Base-by-base conservation (phyloP, 2,113 vertebrate genomes). In the Pelobates fuscus region DNA sequence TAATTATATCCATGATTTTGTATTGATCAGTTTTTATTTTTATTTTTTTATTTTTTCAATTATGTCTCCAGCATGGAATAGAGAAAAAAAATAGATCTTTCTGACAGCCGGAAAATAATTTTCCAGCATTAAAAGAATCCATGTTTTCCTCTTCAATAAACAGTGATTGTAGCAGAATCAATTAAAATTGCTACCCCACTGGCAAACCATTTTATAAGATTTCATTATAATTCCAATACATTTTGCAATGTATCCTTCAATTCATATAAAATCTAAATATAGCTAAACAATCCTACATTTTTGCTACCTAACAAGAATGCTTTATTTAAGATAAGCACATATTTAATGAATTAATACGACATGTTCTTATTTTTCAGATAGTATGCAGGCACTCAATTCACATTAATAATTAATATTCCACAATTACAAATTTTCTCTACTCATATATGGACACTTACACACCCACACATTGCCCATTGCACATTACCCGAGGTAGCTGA, bases 91-190 rank as follows among this genome's bases (percentile, higher is more conserved):
- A 20, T 27, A 46, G 6, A 24, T 61, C 15, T 27, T 71, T 37
- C 46, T 71, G 69, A 62, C 69, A 62, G 41, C 26, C 29, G 25
- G n/a, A 71, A 71, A 71, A 61, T 71, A 49, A 4, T 2, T 20
- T 46, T 23, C 5, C 26, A 61, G 23, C 69, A 30, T 62, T 37
- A 49, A 43, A 71, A 62, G 41, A 71, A 71, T 49, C 27, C 25
- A 29, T 25, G 20, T 20, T 59, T 61, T 49, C 41, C 69, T 71
- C n/a, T 52, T 52, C 58, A 49, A 62, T 62, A 52, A 71, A 8
- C 59, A 46, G 41, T 63, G 62, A 18, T 30, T 63, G 29, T 15
- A 62, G 57, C 58, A 71, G 59, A 71, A 52, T 62, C 30, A 71
- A 62, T 49, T 71, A 71, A 49, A 20, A 30, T 21, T 49, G 58